These are phyloP conservation scores for Pollicipes pollicipes DNA, from an alignment of 1,140 invertebrate species.

Conservation along the genomic window DNA sequence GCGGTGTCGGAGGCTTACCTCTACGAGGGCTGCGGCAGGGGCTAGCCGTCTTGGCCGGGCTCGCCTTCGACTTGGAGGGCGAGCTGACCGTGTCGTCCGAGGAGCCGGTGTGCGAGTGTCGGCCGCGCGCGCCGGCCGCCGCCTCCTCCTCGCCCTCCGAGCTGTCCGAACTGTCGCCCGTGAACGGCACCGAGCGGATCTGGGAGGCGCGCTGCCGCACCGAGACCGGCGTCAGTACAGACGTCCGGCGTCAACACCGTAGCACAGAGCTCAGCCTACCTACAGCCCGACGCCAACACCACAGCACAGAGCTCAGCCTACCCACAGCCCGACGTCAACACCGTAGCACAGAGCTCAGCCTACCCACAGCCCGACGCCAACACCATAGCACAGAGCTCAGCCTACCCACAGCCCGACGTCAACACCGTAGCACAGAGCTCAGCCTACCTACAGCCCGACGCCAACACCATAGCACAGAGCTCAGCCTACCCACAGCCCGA, in stretches of 20 bases:
- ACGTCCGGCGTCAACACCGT: constrained; percentile 87
- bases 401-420: too few species aligned
- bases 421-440: too few species aligned
- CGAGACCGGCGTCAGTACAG: constrained; percentile 36
- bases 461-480: too few species aligned
- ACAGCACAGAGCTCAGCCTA: too few species aligned
- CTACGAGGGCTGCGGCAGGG: constrained; percentile 11
- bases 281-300: too few species aligned
- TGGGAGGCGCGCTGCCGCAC: constrained; percentile 62
- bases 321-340: too few species aligned
- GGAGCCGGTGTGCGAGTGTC: constrained; percentile 24
- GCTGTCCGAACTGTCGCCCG: constrained; percentile 83
- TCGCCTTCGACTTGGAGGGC: constrained; percentile 9
- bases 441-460: too few species aligned
- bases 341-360: too few species aligned
- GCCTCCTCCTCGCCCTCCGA: constrained; percentile 70
- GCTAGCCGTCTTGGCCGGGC: background rate
- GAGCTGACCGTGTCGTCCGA: constrained; percentile 18
- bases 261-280: constrained; percentile 71
- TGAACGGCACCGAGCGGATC: constrained; percentile 86
- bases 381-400: too few species aligned
- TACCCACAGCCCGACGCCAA: too few species aligned
- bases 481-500: too few species aligned
- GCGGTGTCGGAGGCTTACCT: constrained; percentile 19
- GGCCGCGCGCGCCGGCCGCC: constrained; percentile 16